Evolutionary conservation across 2,797 vertebrate genomes (phyloP).

Genomic region (Sebastes itinus): DNA sequence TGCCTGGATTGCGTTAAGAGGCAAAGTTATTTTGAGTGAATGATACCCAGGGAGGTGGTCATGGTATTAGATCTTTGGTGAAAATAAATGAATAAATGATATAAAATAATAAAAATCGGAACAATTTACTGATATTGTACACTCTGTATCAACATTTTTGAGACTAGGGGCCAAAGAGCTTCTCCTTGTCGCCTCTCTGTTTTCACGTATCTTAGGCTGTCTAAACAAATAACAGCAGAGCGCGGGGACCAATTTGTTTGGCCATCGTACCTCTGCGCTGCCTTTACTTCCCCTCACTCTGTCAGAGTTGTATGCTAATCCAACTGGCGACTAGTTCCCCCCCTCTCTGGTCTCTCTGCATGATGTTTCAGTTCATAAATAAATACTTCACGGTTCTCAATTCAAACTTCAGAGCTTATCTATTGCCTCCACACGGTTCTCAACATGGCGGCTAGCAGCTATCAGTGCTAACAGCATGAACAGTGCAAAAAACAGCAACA

Average conservation of each 20-base stretch:
- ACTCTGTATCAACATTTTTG: constrained; percentile 51
- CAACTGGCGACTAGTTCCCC: constrained; percentile 74
- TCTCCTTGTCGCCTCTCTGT: constrained; percentile 77
- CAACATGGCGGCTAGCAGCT: no score
- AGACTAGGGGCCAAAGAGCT: constrained; percentile 86
- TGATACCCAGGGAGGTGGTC: neutral
- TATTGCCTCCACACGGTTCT: no score
- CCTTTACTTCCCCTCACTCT: constrained; percentile 88
- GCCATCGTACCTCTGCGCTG: constrained; percentile 65
- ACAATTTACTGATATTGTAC: no score
- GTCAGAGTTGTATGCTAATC: constrained; percentile 93
- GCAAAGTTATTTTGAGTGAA: neutral
- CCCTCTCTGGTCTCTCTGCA: constrained; percentile 21
- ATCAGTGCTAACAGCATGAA: no score
- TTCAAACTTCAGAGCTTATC: no score
- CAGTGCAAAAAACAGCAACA: no score
- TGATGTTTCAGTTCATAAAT: neutral
- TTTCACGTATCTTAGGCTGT: constrained; percentile 87
- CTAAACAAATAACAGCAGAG: constrained; percentile 88
- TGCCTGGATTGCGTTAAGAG: neutral
- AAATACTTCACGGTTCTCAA: no score
- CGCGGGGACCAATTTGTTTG: constrained; percentile 57
- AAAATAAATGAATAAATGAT: no score
- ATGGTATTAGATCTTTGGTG: no score
- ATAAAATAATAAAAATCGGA: no score